Evolutionary conservation across 2,888 invertebrate genomes (phyloP).

Genomic region (Polydrusus tereticollis): DNA sequence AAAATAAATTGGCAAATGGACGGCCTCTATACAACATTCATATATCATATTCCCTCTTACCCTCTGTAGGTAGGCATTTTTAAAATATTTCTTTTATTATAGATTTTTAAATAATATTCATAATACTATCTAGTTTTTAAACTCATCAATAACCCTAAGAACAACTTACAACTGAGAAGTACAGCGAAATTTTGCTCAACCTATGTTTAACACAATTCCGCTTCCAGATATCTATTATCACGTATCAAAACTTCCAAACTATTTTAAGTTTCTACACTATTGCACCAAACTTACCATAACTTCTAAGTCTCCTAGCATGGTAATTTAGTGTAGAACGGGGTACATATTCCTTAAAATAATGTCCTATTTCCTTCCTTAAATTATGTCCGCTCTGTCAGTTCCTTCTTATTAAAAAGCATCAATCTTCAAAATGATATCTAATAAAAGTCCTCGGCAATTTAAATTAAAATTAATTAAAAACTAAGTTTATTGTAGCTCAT

Average conservation of each 20-base stretch:
- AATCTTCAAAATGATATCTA: conserved; percentile 35
- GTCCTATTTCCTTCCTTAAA: conserved; percentile 42
- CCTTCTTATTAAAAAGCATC: conserved; percentile 47
- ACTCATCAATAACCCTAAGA: too few relatives aligned
- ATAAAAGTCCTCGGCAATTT: background rate
- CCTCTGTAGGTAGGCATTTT: too few relatives aligned
- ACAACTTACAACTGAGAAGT: too few relatives aligned
- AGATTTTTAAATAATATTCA: too few relatives aligned
- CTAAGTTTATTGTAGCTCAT: background rate
- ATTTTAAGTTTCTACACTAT: background rate
- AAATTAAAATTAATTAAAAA: background rate
- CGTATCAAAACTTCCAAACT: background rate
- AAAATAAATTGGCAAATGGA: too few relatives aligned
- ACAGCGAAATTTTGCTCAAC: too few relatives aligned
- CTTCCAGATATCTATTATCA: too few relatives aligned
- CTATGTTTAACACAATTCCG: too few relatives aligned
- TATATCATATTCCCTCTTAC: too few relatives aligned
- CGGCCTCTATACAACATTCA: too few relatives aligned
- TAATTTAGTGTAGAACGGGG: conserved; percentile 37
- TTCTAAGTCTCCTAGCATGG: background rate
- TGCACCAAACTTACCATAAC: background rate
- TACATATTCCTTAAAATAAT: conserved; percentile 42
- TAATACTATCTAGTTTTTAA: too few relatives aligned
- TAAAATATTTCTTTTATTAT: too few relatives aligned
- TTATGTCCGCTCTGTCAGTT: conserved; percentile 28